These are phyloP conservation scores for Acipenser ruthenus DNA, from an alignment of 2,797 vertebrate genomes.

Conservation along the genomic window DNA sequence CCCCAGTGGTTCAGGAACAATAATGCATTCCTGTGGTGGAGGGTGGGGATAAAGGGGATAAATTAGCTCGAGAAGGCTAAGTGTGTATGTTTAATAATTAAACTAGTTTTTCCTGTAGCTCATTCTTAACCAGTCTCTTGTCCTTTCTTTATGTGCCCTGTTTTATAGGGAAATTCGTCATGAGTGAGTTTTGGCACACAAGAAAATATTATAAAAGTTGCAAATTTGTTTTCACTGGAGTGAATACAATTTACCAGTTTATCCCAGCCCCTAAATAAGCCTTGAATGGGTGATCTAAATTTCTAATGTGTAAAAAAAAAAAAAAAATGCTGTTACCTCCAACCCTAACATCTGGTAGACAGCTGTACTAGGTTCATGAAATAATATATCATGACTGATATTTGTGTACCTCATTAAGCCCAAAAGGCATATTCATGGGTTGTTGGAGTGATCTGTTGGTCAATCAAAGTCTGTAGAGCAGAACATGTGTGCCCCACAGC, in stretches of 20 bases:
- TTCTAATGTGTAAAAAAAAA: no score
- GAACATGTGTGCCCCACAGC: no score
- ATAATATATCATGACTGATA: no score
- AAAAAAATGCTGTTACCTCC: no score
- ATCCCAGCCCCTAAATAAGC: no score
- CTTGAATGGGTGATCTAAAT: no score
- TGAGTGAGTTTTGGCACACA: slow-evolving; percentile 20
- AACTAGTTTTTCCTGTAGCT: slow-evolving; percentile 25
- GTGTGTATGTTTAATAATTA: slow-evolving; percentile 26
- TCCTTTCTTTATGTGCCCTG: slow-evolving; percentile 14
- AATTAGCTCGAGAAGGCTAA: slow-evolving; percentile 13
- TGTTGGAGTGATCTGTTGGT: no score
- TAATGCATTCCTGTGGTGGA: slow-evolving; percentile 22
- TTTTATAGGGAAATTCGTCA: slow-evolving; percentile 11
- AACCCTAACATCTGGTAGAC: no score
- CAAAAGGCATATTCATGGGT: no score
- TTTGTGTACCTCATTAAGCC: no score
- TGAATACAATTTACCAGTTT: neutral
- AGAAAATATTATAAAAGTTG: neutral
- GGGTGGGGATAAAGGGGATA: neutral
- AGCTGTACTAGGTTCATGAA: no score
- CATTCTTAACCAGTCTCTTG: slow-evolving; percentile 11
- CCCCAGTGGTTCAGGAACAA: slow-evolving; percentile 6
- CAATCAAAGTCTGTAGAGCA: no score
- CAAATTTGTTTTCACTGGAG: neutral